Percentiles rank a stretch among this genome's conserved stretches.
These are phyloP conservation scores for Chrysochloris asiatica DNA, from an alignment of 2,113 vertebrate species.

Conservation along the genomic window DNA sequence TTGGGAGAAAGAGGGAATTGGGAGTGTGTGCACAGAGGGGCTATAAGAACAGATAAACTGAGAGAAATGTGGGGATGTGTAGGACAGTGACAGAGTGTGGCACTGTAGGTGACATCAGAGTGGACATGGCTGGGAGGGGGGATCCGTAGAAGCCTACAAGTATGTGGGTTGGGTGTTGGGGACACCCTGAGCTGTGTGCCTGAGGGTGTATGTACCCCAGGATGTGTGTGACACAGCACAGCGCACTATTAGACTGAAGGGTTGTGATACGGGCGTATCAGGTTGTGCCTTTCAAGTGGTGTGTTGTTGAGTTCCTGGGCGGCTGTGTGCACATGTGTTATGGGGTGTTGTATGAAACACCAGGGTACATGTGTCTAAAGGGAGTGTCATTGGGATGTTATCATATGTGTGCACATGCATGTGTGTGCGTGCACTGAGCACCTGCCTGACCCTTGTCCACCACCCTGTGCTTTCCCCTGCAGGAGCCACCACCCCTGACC, in stretches of 20 bases:
- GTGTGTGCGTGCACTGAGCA: not conserved
- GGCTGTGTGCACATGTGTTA: not conserved
- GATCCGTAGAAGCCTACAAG: not conserved
- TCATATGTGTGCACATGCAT: not conserved
- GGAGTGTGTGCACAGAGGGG: not conserved
- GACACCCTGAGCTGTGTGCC: not conserved
- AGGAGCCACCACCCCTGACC: conserved; percentile 91
- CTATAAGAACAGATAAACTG: not conserved
- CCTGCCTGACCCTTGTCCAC: conserved; percentile 56
- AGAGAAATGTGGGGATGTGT: not conserved
- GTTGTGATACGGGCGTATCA: not conserved
- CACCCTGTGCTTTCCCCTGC: conserved; percentile 74
- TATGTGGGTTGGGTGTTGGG: not conserved
- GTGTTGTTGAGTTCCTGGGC: not conserved
- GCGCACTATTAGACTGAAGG: too few species aligned
- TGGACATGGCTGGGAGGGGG: too few species aligned
- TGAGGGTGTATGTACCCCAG: not conserved
- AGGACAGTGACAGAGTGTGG: not conserved
- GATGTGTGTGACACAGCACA: too few species aligned
- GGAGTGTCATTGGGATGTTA: not conserved
- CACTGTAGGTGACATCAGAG: not conserved
- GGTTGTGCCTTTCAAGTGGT: not conserved
- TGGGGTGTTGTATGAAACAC: too few species aligned
- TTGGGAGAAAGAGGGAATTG: not conserved
- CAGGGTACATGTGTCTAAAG: not conserved